Conservation (phyloP, 2,888 invertebrate genomes). For the Athalia cordata region DNA sequence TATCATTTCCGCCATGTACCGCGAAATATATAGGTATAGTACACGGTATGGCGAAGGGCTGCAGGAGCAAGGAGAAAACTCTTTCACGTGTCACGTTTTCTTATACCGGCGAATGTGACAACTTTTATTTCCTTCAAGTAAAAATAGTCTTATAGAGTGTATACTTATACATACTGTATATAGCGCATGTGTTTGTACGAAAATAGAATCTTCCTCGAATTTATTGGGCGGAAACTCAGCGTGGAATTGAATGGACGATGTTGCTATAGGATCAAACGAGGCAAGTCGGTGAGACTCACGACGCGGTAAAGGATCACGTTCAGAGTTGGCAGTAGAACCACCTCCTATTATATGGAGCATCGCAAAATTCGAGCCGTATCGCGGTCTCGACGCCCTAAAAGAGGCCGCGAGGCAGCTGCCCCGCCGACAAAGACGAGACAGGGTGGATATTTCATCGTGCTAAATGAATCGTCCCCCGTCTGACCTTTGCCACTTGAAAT, state of each 20-base stretch:
- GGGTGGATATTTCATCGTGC: conserved; percentile 46
- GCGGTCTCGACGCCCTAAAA: neutral
- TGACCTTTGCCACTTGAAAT: conserved; percentile 16
- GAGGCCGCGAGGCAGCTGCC: neutral
- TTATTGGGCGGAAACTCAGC: conserved; percentile 35
- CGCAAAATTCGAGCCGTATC: neutral
- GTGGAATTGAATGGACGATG: conserved; percentile 13
- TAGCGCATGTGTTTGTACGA: neutral
- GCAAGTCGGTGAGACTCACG: conserved; percentile 40
- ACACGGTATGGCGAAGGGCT: neutral
- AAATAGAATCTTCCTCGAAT: conserved; percentile 22
- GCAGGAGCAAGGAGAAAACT: neutral
- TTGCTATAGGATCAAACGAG: conserved; percentile 37
- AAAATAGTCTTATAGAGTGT: neutral
- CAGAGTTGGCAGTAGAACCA: conserved; percentile 1
- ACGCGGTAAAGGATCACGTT: conserved; percentile 26
- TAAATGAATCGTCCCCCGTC: conserved; percentile 22
- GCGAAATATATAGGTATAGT: conserved; percentile 1
- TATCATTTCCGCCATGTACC: conserved; percentile 29
- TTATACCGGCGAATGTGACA: neutral
- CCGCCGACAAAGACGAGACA: conserved; percentile 32
- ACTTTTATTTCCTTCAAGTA: conserved; percentile 4
- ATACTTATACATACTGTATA: too few species aligned
- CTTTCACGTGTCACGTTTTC: neutral
- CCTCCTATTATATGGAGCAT: neutral